Percentiles rank a stretch among this genome's conserved stretches.
Evolutionary conservation across 2,113 vertebrate genomes (phyloP).

Genomic region (Gallinago media): DNA sequence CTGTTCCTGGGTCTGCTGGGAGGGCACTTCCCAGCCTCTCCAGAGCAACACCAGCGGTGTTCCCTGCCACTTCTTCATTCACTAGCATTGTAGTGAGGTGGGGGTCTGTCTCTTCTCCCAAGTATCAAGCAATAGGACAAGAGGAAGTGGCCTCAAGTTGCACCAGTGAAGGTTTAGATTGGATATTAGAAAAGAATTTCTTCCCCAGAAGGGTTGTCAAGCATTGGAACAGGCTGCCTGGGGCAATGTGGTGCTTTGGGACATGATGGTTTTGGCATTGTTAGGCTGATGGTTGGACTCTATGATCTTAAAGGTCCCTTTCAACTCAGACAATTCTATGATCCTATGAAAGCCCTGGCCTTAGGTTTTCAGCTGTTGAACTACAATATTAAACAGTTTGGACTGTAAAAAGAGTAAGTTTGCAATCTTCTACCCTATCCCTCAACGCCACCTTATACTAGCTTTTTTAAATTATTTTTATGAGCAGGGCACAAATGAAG

Average conservation of each 20-base stretch:
- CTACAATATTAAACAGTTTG: neutral
- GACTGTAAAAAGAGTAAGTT: neutral
- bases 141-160: neutral
- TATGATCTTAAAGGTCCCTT: neutral
- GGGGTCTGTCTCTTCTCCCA: neutral
- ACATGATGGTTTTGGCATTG: neutral
- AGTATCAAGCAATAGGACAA: neutral
- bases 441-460: neutral
- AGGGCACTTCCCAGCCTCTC: neutral
- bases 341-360: neutral
- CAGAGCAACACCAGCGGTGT: neutral
- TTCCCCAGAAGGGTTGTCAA: neutral
- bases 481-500: neutral
- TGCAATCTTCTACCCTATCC: neutral
- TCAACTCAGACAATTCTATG: neutral
- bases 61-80: neutral
- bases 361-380: neutral
- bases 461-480: neutral
- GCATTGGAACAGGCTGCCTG: neutral
- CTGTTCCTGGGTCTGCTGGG: rapidly evolving
- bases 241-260: neutral
- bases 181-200: neutral
- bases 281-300: neutral
- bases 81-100: neutral
- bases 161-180: neutral